phyloP scores from a whole-genome alignment of 2,888 invertebrate species.

The Pantelozetes paolii region DNA sequence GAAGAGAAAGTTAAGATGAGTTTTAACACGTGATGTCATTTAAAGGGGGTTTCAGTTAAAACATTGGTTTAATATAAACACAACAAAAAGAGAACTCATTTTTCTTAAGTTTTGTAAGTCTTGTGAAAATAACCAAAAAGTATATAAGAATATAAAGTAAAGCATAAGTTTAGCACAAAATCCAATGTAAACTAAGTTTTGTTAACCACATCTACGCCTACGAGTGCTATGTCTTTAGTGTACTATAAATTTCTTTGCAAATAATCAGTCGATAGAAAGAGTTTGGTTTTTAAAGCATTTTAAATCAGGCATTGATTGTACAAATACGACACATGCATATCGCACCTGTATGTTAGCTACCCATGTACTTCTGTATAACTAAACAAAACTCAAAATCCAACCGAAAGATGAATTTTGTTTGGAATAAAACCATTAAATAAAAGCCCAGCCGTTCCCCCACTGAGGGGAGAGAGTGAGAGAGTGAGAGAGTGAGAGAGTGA shows the following conservation, averaged over 20 bases:
- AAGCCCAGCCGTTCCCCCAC: neutral
- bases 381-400: neutral
- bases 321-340: too few relatives aligned
- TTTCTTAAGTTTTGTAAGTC: conserved; percentile 29
- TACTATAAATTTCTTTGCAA: too few relatives aligned
- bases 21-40: conserved; percentile 6
- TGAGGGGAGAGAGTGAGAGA: neutral
- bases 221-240: neutral
- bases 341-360: neutral
- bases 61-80: conserved; percentile 16
- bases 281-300: too few relatives aligned
- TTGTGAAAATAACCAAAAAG: conserved; percentile 34
- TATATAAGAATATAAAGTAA: conserved; percentile 22
- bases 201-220: conserved; percentile 22
- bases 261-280: too few relatives aligned
- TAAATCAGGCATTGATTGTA: too few relatives aligned
- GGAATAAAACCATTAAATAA: neutral
- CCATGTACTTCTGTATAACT: too few relatives aligned
- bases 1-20: neutral
- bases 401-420: too few relatives aligned
- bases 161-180: neutral
- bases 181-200: conserved; percentile 15
- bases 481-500: too few relatives aligned
- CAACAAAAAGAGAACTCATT: conserved; percentile 29
- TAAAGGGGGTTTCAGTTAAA: neutral